Conservation (phyloP, 2,797 vertebrate genomes). For the Intellagama lesueurii region DNA sequence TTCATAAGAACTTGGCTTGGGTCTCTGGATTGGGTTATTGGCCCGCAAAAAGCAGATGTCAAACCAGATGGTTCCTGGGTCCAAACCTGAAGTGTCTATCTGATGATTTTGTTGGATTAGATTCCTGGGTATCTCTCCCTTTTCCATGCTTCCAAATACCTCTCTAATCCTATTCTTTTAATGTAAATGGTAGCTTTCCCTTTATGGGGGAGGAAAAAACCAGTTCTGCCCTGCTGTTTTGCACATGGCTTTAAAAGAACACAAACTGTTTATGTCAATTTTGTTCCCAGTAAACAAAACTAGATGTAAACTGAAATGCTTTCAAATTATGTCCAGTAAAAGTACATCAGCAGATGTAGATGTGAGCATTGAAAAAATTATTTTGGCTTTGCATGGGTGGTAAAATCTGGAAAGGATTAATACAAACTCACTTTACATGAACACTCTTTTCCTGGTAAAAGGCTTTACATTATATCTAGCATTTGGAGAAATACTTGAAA, state of each 20-base stretch:
- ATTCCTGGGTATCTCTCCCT: slow-evolving; percentile 28
- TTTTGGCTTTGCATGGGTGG: slow-evolving; percentile 37
- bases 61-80: not conserved
- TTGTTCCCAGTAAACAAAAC: slow-evolving; percentile 53
- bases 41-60: slow-evolving; percentile 48
- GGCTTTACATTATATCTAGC: not conserved
- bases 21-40: slow-evolving; percentile 13
- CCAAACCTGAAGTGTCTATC: not conserved
- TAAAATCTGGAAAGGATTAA: slow-evolving; percentile 34
- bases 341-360: slow-evolving; percentile 24
- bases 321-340: slow-evolving; percentile 52
- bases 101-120: slow-evolving; percentile 23
- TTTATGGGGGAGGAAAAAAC: slow-evolving; percentile 40
- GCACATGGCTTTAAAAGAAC: slow-evolving; percentile 62
- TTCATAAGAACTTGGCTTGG: not conserved
- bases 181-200: slow-evolving; percentile 27
- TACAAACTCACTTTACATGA: slow-evolving; percentile 43
- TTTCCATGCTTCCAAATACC: slow-evolving; percentile 26
- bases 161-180: slow-evolving; percentile 41
- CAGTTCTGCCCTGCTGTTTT: slow-evolving; percentile 62
- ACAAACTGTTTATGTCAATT: slow-evolving; percentile 55
- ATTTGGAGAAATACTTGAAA: not conserved
- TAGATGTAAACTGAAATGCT: slow-evolving; percentile 56
- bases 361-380: slow-evolving; percentile 14
- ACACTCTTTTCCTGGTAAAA: not conserved